Conservation (phyloP, 2,113 vertebrate genomes). For the Poicephalus gulielmi region DNA sequence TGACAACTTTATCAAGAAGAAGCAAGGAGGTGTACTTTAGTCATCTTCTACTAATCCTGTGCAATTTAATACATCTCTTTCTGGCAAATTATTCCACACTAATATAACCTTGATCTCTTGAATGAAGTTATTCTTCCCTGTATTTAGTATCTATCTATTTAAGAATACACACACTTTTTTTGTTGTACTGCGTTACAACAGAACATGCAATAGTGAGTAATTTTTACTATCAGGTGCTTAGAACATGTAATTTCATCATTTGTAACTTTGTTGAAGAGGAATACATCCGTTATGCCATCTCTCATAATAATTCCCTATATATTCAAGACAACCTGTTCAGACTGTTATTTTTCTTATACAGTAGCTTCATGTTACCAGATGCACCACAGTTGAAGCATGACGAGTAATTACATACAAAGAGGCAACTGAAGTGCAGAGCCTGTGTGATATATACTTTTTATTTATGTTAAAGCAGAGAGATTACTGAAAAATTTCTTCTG, state of each 20-base stretch:
- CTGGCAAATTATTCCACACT: neutral
- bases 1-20: neutral
- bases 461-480: constrained; percentile 53
- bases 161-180: neutral
- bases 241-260: neutral
- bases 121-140: neutral
- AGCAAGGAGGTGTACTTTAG: neutral
- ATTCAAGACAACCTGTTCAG: neutral
- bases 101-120: neutral
- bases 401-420: constrained; percentile 45
- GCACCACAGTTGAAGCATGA: neutral
- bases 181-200: neutral
- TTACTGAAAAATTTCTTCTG: constrained; percentile 47
- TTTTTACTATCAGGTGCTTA: neutral
- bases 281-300: neutral
- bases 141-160: neutral
- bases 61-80: neutral
- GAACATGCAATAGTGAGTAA: neutral
- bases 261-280: neutral
- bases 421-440: constrained; percentile 50
- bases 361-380: constrained; percentile 1
- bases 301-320: neutral
- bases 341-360: neutral
- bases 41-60: neutral
- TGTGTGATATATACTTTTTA: constrained; percentile 51